Conservation (phyloP, 2,888 invertebrate species). For the Thumatha senex region DNA sequence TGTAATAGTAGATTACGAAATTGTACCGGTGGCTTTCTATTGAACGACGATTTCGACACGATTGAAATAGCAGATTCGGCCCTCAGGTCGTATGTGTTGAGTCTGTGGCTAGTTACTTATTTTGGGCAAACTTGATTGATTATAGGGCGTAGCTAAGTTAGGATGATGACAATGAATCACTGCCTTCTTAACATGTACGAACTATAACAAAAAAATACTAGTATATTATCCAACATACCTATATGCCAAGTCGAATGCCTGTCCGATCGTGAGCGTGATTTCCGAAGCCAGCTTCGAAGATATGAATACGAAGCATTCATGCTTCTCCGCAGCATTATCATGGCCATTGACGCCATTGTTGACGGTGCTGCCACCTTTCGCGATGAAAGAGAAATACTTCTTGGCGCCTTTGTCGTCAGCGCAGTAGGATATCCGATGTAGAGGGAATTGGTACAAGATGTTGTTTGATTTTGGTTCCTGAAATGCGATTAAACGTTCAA, state of each 20-base stretch:
- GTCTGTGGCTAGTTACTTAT: no score
- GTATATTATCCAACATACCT: conserved; percentile 78
- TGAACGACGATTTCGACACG: no score
- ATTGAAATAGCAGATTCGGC: no score
- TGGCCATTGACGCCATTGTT: conserved; percentile 56
- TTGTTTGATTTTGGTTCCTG: conserved; percentile 89
- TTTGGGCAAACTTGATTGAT: no score
- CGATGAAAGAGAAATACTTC: conserved; percentile 98
- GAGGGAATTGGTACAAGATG: conserved; percentile 96
- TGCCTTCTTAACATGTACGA: no score
- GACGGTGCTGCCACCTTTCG: conserved; percentile 79
- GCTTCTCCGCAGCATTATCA: conserved; percentile 84
- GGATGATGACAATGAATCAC: no score
- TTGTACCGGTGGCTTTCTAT: no score
- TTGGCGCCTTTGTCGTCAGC: conserved; percentile 99
- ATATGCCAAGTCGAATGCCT: conserved; percentile 99
- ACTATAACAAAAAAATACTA: no score
- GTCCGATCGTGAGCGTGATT: conserved; percentile 98
- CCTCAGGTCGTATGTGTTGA: no score
- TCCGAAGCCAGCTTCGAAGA: conserved; percentile 99
- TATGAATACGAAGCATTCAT: conserved; percentile 98
- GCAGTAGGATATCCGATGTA: conserved; percentile 99
- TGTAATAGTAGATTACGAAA: no score
- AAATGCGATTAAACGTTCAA: conserved; percentile 43
- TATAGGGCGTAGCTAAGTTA: no score